A percentile compares a stretch with the other conserved stretches of the same genome.
phyloP scores from a whole-genome alignment of 1,140 invertebrate genomes.

The Drosophila pallidifrons region DNA sequence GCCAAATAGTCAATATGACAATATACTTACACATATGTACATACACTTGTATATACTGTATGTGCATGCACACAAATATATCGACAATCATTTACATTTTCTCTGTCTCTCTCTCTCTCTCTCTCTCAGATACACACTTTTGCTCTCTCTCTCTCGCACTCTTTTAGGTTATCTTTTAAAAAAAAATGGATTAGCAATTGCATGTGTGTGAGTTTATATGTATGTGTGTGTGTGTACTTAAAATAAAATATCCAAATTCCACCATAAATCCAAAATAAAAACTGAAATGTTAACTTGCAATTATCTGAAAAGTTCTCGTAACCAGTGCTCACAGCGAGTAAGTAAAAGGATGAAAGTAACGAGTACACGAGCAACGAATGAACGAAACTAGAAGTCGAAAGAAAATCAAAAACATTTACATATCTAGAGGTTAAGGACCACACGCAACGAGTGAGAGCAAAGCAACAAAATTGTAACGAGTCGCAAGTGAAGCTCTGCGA shows the following conservation, averaged over 20 bases:
- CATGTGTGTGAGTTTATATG: conserved; percentile 5
- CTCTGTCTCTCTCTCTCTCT: not conserved
- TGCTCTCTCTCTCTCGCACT: conserved; percentile 8
- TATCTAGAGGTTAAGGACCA: conserved; percentile 5
- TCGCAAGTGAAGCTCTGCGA: not conserved
- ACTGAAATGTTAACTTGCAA: not conserved
- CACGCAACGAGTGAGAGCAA: conserved; percentile 2
- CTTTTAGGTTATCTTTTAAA: conserved; percentile 8
- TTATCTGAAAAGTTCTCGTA: conserved; percentile 5
- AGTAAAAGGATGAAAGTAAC: conserved; percentile 1
- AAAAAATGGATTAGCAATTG: conserved; percentile 17
- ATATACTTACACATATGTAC: conserved; percentile 8
- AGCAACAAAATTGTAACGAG: conserved; percentile 3
- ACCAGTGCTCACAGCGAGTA: not conserved
- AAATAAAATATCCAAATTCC: conserved; percentile 27
- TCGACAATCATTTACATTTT: not conserved
- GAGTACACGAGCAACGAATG: conserved; percentile 7
- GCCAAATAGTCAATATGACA: not conserved
- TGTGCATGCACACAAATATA: not conserved
- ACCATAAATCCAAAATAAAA: conserved; percentile 21
- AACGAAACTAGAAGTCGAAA: not conserved
- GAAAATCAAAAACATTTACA: not conserved
- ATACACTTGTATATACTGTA: not conserved
- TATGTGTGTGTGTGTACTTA: conserved; percentile 16
- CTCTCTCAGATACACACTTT: not conserved